These are phyloP conservation scores for Streptopelia turtur DNA, from an alignment of 2,797 vertebrate species.

Conservation along the genomic window DNA sequence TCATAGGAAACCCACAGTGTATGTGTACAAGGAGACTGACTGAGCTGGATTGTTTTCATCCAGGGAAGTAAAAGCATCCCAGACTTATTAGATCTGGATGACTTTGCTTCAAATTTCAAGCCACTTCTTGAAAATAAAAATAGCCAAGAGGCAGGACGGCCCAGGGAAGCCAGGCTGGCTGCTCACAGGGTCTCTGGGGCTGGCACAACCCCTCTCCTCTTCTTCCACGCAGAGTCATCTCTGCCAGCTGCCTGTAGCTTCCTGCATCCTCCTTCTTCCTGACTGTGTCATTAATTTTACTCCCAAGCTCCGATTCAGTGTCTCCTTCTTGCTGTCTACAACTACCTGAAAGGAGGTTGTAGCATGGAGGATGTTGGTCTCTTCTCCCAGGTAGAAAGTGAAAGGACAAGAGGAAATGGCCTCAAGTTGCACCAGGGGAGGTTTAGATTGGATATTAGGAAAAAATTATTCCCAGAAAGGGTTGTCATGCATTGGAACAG, in stretches of 20 bases:
- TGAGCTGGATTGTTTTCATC: not conserved
- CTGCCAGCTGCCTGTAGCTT: not conserved
- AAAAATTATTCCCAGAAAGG: too few species aligned
- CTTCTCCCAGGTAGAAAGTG: too few species aligned
- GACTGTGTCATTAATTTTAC: not conserved
- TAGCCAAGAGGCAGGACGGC: too few species aligned
- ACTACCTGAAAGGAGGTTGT: too few species aligned
- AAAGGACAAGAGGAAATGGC: too few species aligned
- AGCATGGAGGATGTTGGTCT: too few species aligned
- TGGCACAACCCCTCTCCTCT: not conserved
- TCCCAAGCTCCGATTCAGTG: not conserved
- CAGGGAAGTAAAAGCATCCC: not conserved
- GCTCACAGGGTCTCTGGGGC: accelerated
- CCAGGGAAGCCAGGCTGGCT: not conserved
- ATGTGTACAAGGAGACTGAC: not conserved
- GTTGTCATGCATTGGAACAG: too few species aligned
- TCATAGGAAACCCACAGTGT: not conserved
- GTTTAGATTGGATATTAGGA: too few species aligned
- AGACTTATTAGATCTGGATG: not conserved
- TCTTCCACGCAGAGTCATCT: not conserved
- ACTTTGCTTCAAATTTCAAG: not conserved
- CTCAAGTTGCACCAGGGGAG: too few species aligned
- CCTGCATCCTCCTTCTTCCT: not conserved
- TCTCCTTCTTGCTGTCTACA: too few species aligned
- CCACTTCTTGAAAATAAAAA: not conserved